A percentile compares a stretch with the other conserved stretches of the same genome.
These are phyloP conservation scores for Trematomus bernacchii DNA, from an alignment of 2,797 vertebrate genomes.

Conservation along the genomic window DNA sequence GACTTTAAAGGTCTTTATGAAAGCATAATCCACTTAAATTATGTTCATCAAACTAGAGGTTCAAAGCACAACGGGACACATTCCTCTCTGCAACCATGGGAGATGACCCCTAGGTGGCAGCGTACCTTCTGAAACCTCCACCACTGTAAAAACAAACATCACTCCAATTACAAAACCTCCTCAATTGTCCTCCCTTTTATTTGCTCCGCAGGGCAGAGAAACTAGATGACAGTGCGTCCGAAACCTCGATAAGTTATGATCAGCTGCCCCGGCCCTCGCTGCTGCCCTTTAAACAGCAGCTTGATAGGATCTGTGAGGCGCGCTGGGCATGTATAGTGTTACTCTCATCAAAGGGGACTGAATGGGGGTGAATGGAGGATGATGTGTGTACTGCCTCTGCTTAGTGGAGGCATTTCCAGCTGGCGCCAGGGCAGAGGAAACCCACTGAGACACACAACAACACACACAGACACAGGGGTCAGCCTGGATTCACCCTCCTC, in stretches of 20 bases:
- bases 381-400: constrained; percentile 82
- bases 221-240: constrained; percentile 48
- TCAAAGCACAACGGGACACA: constrained; percentile 28
- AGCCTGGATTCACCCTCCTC: constrained; percentile 77
- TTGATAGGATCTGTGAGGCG: constrained; percentile 77
- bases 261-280: constrained; percentile 53
- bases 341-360: constrained; percentile 80
- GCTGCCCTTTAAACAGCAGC: constrained; percentile 70
- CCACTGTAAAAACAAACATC: constrained; percentile 52
- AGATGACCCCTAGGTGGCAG: constrained; percentile 82
- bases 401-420: constrained; percentile 85
- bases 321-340: constrained; percentile 79
- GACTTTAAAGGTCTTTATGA: constrained; percentile 14
- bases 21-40: constrained; percentile 29
- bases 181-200: constrained; percentile 62
- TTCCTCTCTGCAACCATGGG: constrained; percentile 69
- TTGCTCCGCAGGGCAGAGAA: constrained; percentile 49
- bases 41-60: constrained; percentile 22
- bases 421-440: constrained; percentile 87
- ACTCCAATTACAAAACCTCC: constrained; percentile 59
- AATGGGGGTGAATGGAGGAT: constrained; percentile 79
- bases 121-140: constrained; percentile 65
- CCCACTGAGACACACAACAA: constrained; percentile 86
- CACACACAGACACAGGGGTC: constrained; percentile 84
- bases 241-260: constrained; percentile 72